Evolutionary conservation across 2,888 invertebrate genomes (phyloP).

Genomic region (Drosophila melanosoma): DNA sequence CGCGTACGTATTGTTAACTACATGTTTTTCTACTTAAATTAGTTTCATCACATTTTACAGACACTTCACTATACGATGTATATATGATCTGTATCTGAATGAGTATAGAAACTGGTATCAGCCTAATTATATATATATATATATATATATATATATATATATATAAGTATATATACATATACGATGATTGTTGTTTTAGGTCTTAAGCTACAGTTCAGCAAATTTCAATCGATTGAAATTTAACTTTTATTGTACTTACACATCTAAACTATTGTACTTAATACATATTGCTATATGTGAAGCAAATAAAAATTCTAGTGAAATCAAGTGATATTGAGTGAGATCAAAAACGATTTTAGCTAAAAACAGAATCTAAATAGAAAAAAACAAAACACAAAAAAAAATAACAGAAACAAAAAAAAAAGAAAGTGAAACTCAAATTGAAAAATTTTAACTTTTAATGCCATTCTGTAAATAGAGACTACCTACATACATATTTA

Average conservation of each 20-base stretch:
- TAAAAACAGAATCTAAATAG: conserved; percentile 49
- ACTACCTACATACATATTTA: conserved; percentile 12
- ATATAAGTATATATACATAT: conserved; percentile 49
- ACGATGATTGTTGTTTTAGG: conserved; percentile 80
- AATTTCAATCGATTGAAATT: conserved; percentile 62
- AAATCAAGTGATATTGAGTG: conserved; percentile 85
- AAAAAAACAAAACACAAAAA: conserved; percentile 23
- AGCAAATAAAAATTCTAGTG: conserved; percentile 71
- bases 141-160: conserved; percentile 27
- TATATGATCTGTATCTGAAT: conserved; percentile 47
- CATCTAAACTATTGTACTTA: conserved; percentile 57
- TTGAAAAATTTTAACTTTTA: conserved; percentile 66
- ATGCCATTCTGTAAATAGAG: conserved; percentile 52
- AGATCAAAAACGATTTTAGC: conserved; percentile 84
- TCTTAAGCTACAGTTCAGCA: conserved; percentile 59
- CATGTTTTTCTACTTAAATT: conserved; percentile 73
- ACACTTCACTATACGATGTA: conserved; percentile 71
- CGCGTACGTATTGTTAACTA: conserved; percentile 71
- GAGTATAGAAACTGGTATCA: conserved; percentile 29
- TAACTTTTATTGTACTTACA: conserved; percentile 71
- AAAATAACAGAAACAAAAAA: conserved; percentile 28
- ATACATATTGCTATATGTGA: conserved; percentile 51
- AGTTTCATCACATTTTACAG: conserved; percentile 67
- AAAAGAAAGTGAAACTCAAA: conserved; percentile 39
- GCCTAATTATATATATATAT: conserved; percentile 26